Evolutionary conservation across 2,113 vertebrate species (phyloP).

Genomic region (Mohoua ochrocephala): DNA sequence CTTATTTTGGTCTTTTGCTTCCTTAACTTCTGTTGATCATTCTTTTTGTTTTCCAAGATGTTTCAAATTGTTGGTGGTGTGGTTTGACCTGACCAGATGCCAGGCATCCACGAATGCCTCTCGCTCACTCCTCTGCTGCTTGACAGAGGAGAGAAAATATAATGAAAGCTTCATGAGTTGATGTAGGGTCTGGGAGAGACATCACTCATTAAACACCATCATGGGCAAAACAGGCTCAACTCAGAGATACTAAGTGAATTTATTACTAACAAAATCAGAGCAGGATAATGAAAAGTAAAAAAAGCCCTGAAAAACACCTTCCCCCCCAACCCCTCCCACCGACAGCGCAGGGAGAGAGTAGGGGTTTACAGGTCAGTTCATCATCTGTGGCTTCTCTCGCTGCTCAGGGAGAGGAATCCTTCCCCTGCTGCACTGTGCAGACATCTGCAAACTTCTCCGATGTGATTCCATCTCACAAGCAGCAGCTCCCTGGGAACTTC

Average conservation of each 20-base stretch:
- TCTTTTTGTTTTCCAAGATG: not conserved
- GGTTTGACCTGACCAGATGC: not conserved
- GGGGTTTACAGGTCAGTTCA: not conserved
- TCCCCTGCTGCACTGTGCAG: not conserved
- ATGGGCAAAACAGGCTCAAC: not conserved
- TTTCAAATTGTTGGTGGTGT: not conserved
- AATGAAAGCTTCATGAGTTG: not conserved
- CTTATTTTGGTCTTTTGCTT: not conserved
- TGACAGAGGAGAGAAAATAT: not conserved
- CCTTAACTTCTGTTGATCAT: not conserved
- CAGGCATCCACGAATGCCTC: not conserved
- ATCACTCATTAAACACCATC: not conserved
- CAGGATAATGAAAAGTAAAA: not conserved
- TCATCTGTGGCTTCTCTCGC: fast-evolving
- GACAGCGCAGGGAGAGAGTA: not conserved
- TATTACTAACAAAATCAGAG: not conserved
- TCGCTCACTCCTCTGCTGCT: not conserved
- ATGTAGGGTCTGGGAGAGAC: not conserved
- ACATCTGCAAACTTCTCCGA: fast-evolving
- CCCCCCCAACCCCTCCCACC: fast-evolving
- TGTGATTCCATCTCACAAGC: not conserved
- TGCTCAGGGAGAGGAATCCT: not conserved
- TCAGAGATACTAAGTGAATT: not conserved
- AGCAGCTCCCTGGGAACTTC: not conserved
- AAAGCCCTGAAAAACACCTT: not conserved